Base-by-base conservation (phyloP, 2,113 vertebrate species). In the Leptodactylus fuscus region DNA sequence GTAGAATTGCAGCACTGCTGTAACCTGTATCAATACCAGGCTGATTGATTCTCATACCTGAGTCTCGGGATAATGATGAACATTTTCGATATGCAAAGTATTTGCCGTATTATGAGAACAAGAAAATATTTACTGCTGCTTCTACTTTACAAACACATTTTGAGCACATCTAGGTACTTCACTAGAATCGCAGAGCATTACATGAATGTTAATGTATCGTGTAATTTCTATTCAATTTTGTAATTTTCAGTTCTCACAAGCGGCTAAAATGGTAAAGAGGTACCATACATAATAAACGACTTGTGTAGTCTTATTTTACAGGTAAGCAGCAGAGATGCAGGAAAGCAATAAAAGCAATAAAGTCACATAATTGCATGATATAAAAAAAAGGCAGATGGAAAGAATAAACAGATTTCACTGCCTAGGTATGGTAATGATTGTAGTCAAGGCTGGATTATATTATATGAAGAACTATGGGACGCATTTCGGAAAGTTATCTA, bases 81-180 rank as follows among this genome's bases (percentile, higher is more conserved):
- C 48, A 76, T 51, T 76, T 76, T 76, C 74, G 48, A 76, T 76
- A 76, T 76, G 74, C 74, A 51, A 76, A 76, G 74, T 76, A 76
- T 76, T 51, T 76, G 24, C 48, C 29, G 46, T 76, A 76, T 76
- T 76, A 76, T 76, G 74, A 76, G 74, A 76, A 76, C 24, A 76
- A 76, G 74, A 76, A 76, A 76, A 76, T 76, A 76, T 76, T 76
- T 76, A 76, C 74, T 76, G 74, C 74, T 76, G 29, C 74, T 76
- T 51, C 46, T 76, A 76, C 74, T 76, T 76, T 76, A 76, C 48
- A 51, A 76, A 51, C 74, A 76, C 74, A 76, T 76, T 76, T 76
- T 32, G 74, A 76, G 74, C 46, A 76, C 74, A 76, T 76, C 74
- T 51, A 51, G 74, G 74, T 76, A 76, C 74, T 76, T 76, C 74